phyloP scores from a whole-genome alignment of 1,140 invertebrate species.

The Papilio polytes region DNA sequence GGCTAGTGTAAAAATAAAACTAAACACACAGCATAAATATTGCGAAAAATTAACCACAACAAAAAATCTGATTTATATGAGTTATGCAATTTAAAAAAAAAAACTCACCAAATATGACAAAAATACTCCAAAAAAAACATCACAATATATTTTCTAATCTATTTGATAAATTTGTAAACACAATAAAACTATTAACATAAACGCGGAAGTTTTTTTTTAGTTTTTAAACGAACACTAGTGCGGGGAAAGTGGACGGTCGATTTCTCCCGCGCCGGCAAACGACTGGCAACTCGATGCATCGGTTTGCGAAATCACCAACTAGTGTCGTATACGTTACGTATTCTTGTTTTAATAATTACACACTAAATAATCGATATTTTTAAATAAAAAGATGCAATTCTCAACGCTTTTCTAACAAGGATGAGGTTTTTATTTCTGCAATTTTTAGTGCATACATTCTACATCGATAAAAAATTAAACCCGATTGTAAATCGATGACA shows the following conservation, averaged over 20 bases:
- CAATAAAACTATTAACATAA: slow-evolving; percentile 21
- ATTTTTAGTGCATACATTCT: too few species aligned
- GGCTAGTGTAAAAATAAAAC: too few species aligned
- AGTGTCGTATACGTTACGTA: slow-evolving; percentile 38
- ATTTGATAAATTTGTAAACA: slow-evolving; percentile 32
- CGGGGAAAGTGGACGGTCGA: slow-evolving; percentile 40
- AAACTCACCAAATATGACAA: slow-evolving; percentile 27
- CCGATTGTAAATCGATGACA: too few species aligned
- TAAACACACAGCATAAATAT: too few species aligned
- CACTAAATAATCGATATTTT: too few species aligned
- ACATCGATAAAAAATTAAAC: too few species aligned
- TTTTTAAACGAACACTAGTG: slow-evolving; percentile 35
- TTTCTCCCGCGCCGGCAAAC: slow-evolving; percentile 34
- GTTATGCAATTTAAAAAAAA: neutral
- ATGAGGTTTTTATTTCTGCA: too few species aligned
- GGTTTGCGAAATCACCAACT: slow-evolving; percentile 32
- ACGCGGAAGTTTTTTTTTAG: slow-evolving; percentile 25
- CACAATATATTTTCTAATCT: slow-evolving; percentile 29
- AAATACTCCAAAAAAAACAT: neutral
- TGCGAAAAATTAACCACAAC: too few species aligned
- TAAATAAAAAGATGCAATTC: too few species aligned
- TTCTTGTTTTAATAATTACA: slow-evolving; percentile 9
- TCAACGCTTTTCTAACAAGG: too few species aligned
- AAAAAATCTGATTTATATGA: neutral
- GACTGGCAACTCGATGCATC: slow-evolving; percentile 36